Conservation (phyloP, 2,888 invertebrate genomes). For the Catonia carolina region DNA sequence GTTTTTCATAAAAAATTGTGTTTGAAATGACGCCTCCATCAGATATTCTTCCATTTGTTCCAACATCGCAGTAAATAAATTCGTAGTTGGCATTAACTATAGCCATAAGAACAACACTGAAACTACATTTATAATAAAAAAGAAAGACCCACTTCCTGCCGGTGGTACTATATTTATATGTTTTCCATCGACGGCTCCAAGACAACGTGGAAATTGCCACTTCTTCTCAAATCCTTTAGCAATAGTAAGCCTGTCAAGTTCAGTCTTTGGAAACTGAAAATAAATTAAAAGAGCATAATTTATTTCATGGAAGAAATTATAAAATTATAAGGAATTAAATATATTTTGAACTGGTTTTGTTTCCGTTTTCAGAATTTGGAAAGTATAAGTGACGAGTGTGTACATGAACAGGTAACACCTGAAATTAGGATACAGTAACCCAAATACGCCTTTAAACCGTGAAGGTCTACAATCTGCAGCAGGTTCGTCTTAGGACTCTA, state of each 20-base stretch:
- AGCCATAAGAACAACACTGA: constrained; percentile 34
- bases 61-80: constrained; percentile 31
- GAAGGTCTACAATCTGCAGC: background rate
- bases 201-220: constrained; percentile 34
- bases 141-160: constrained; percentile 32
- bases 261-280: constrained; percentile 26
- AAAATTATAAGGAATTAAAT: too few species aligned
- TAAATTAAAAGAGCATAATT: background rate
- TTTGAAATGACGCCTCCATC: constrained; percentile 30
- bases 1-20: constrained; percentile 27
- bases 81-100: constrained; percentile 31
- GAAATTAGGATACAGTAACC: background rate
- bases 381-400: background rate
- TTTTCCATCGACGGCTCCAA: constrained; percentile 35
- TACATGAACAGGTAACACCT: background rate
- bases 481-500: background rate
- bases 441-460: background rate
- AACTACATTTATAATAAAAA: constrained; percentile 35
- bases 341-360: too few species aligned
- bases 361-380: background rate
- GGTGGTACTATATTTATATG: constrained; percentile 35
- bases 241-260: constrained; percentile 24
- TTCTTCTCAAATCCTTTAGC: constrained; percentile 23
- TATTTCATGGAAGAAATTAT: too few species aligned
- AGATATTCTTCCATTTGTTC: constrained; percentile 33